Conservation (phyloP, 2,797 vertebrate genomes). For the Xerus rutilus region DNA sequence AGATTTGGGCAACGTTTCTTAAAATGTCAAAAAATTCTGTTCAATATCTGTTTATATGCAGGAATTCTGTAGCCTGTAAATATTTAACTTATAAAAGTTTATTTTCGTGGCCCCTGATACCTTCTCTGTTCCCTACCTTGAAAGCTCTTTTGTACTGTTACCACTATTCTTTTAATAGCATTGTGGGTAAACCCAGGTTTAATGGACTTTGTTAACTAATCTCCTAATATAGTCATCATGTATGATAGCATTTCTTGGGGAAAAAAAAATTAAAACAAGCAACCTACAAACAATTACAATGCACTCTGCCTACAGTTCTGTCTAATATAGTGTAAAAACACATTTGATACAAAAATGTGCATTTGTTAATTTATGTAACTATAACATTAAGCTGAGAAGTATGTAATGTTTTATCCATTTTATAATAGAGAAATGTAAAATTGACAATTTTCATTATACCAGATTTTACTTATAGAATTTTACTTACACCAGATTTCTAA, state of each 20-base stretch:
- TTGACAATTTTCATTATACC: no score
- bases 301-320: neutral
- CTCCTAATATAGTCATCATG: neutral
- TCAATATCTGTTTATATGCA: neutral
- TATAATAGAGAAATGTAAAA: no score
- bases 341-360: neutral
- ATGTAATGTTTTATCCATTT: no score
- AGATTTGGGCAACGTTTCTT: slow-evolving; percentile 16
- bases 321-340: slow-evolving; percentile 74
- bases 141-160: neutral
- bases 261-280: neutral
- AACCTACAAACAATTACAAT: neutral
- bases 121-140: neutral
- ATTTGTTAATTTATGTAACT: no score
- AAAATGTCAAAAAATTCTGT: slow-evolving; percentile 5
- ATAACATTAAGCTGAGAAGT: no score
- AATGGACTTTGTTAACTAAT: neutral
- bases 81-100: slow-evolving; percentile 30
- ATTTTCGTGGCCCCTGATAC: neutral
- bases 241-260: neutral
- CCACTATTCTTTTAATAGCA: neutral
- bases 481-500: neutral
- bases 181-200: neutral
- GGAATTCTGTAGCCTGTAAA: neutral
- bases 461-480: no score